A percentile compares a stretch with the other conserved stretches of the same genome.
Conservation (phyloP, 2,888 invertebrate genomes). For the Cordilura impudica region DNA sequence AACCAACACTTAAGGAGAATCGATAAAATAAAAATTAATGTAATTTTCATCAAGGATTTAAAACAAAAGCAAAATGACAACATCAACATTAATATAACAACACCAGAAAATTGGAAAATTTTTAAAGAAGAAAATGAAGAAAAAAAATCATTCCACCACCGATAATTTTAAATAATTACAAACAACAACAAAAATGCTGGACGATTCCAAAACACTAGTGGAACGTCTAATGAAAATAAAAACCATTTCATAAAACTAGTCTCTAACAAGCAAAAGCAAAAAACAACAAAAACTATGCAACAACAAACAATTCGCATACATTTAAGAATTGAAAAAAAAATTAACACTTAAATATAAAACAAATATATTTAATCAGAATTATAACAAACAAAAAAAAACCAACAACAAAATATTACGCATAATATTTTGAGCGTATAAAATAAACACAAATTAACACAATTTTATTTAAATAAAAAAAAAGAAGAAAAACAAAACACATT, state of each 20-base stretch:
- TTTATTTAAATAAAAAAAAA: constrained; percentile 22
- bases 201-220: constrained; percentile 1
- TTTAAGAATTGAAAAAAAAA: constrained; percentile 29
- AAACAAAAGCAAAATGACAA: not conserved
- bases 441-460: constrained; percentile 32
- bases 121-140: not conserved
- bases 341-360: constrained; percentile 7
- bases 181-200: constrained; percentile 5
- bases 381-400: not conserved
- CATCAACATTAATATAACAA: no score
- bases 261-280: constrained; percentile 39
- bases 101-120: not conserved
- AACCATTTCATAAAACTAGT: constrained; percentile 34
- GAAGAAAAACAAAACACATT: not conserved
- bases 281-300: constrained; percentile 2
- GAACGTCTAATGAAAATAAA: not conserved
- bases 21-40: not conserved
- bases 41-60: constrained; percentile 2
- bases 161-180: constrained; percentile 53
- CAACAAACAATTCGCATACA: constrained; percentile 11
- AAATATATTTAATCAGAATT: not conserved
- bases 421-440: constrained; percentile 44
- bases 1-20: not conserved
- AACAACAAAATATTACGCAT: constrained; percentile 33
- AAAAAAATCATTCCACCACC: constrained; percentile 66